Base-by-base conservation (phyloP, 92 coral and sea anemone species). In the Porites rus region DNA sequence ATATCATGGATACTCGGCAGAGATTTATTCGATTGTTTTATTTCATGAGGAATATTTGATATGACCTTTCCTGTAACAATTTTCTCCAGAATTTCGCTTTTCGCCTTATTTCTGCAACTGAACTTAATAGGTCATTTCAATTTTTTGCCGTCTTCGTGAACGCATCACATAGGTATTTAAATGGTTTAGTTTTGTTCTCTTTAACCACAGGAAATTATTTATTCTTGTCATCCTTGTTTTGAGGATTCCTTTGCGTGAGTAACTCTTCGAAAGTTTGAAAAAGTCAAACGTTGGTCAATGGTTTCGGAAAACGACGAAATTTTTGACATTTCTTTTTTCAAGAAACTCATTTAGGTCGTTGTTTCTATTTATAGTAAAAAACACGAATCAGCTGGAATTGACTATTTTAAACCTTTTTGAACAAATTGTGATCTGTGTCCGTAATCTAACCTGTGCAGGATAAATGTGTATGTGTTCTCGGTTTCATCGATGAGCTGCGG, bases 301-400 rank as follows among this genome's bases (percentile, higher is more conserved):
- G 64, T 72, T 72, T 82, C 60, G 79, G 87, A 60, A 71, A 83
- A 83, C 17, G 64, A 25, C 10, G 69, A 73, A 61, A 74, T 83
- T 62, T 83, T 74, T 73, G 18, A 17, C 74, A 73, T 83, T 83
- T 73, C 74, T 83, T 62, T 50, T 28, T 69, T 71, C 31, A 20
- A 20, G 43, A 63, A n/a, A 16, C 62, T 25, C 51, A 24, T 61
- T 53, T 51, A 63, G 74, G 72, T 24, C 51, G 74, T 83, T 73
- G 70, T 22, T 61, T 71, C 87, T 83, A 83, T 83, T 83, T 59
- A 46, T 83, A 74, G 87, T 50, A 74, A 61, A 56, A 83, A 72
- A 9, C 46, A 20, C 62, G 63, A 69, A 69, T 73, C 46, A 38
- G 46, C 46, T 71, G 31, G 19, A 71, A 38, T 67, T 51, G 24